Evolutionary conservation across 2,888 invertebrate species (phyloP), one percentile per base, ranked within the genome.

Genomic region (Melieria crassipennis): DNA sequence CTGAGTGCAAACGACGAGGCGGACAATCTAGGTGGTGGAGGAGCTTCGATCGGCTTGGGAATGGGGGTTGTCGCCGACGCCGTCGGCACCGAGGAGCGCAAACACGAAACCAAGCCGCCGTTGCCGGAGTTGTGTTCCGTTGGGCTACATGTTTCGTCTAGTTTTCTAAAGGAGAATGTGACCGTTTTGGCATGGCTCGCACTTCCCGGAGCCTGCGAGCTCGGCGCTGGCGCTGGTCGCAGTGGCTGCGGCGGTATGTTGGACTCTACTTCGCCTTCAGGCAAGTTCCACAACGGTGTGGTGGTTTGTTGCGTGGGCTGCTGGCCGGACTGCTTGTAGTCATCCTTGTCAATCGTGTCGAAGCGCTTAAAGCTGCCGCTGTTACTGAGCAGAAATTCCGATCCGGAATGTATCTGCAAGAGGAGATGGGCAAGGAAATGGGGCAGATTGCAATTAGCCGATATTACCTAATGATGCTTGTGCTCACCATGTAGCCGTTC

Each of bases 281-380:
- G 81, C 43, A 86, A 79, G 75, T 86, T 85, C 87, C 87, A 87
- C 63, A 86, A 72, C 1, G 87, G 87, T 7, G 85, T 83, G 45
- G 84, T 79, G 7, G 75, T 68, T 46, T 78, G 82, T 50, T 76
- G 73, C 4, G 77, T 71, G 46, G 75, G 76, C 45, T 67, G 71
- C 74, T 88, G 87, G 56, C 88, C 83, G 7, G 87, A 85, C 77
- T 88, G 87, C 73, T 87, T 87, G 72, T 88, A 86, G 70, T 81
- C 83, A 80, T 90, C 91, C 72, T 88, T 87, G 79, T 91, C 91
- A 50, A 91, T 89, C 11, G 90, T 89, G 78, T 91, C 91, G 81
- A 91, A 91, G 56, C 91, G 88, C 78, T 91, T 90, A 82, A 91
- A 91, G 78, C 90, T 91, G 62, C 91, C 91, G 64, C 89, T 89